Evolutionary conservation across 1,140 invertebrate genomes (phyloP).

Genomic region (Sitophilus oryzae): DNA sequence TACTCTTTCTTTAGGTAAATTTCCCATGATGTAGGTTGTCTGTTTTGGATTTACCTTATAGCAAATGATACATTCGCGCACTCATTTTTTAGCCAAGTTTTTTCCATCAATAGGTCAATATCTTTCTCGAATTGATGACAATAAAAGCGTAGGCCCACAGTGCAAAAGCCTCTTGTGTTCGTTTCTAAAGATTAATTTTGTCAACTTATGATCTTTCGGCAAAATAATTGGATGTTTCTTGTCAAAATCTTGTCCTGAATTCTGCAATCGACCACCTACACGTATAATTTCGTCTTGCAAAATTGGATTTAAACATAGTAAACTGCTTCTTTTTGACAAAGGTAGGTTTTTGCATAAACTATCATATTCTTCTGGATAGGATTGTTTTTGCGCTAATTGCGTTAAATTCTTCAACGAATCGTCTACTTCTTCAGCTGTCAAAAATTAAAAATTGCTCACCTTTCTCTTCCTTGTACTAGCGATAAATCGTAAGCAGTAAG

Average conservation of each 20-base stretch:
- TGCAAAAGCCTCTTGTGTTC: slow-evolving; percentile 33
- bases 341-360: too few relatives aligned
- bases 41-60: slow-evolving; percentile 15
- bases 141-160: slow-evolving; percentile 28
- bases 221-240: slow-evolving; percentile 39
- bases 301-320: slow-evolving; percentile 32
- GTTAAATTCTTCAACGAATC: too few relatives aligned
- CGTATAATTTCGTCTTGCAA: slow-evolving; percentile 41
- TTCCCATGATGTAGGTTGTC: slow-evolving; percentile 27
- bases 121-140: slow-evolving; percentile 22
- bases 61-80: slow-evolving; percentile 26
- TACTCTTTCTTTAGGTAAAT: slow-evolving; percentile 28
- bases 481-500: too few relatives aligned
- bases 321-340: slow-evolving; percentile 9
- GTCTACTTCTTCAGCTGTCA: too few relatives aligned
- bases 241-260: slow-evolving; percentile 28
- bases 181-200: slow-evolving; percentile 27
- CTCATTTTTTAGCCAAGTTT: slow-evolving; percentile 2
- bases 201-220: slow-evolving; percentile 27
- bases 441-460: too few relatives aligned
- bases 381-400: too few relatives aligned
- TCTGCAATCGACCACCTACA: slow-evolving; percentile 42
- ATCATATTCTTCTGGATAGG: too few relatives aligned
- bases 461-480: too few relatives aligned
- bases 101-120: slow-evolving; percentile 19